Base-by-base conservation (phyloP, 2,113 vertebrate species). In the Hippolais icterina region DNA sequence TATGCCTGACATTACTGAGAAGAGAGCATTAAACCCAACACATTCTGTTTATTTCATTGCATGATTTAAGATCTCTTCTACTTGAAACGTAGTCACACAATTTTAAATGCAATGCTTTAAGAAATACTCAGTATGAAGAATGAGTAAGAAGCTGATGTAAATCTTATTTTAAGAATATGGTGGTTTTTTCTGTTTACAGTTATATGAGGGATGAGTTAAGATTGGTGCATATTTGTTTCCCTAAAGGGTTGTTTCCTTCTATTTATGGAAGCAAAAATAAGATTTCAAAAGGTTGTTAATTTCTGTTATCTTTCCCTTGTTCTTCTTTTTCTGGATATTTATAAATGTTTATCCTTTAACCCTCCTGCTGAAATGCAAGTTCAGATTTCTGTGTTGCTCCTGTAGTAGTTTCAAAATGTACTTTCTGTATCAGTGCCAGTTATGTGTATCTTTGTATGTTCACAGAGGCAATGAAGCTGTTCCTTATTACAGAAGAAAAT, bases 261-360 rank as follows among this genome's bases (percentile, higher is more conserved):
- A 6, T 81, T 91, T 94, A 81, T 87, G 84, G 81, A 93, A 93
- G 27, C 81, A 77, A 60, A 92, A 72, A 23, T 46, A 79, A 71
- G 25, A 66, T 90, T 79, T 69, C 50, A 33, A 25, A 72, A 78
- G 12, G 11, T 29, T 42, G 11, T 44, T 81, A 71, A 42, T 87
- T 84, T 13, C 21, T 94, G 27, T 72, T 96, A 95, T 41, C 61
- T 89, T 91, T 94, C 47, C 12, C 15, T 75, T 47, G 25, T 95
- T 22, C 2, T 92, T 68, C 12, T 90, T 87, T 47, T 77, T 83
- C 39, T 54, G 25, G 20, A 11, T 94, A 54, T 77, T 89, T 96
- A 39, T 83, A 89, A 91, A 70, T 78, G 64, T 87, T 89, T 93
- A 83, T 81, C 31, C 37, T 72, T 89, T 54, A 84, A 71, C 29